These are phyloP conservation scores for Archaeoteleia sp. DNA, from an alignment of 2,888 invertebrate genomes.

Conservation along the genomic window DNA sequence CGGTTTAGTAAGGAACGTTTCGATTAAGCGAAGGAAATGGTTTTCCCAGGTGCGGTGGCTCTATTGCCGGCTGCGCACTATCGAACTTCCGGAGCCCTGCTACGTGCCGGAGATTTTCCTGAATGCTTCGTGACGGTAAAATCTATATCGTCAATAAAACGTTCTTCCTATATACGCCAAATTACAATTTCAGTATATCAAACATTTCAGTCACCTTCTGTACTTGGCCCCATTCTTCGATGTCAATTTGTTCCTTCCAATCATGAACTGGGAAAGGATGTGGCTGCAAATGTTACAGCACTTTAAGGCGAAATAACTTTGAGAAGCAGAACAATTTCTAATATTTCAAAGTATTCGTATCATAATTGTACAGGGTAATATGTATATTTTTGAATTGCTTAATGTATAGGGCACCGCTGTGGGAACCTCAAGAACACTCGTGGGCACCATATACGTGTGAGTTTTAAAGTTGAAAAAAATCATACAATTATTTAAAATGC, in stretches of 20 bases:
- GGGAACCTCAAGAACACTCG: no score
- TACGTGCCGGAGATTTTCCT: constrained; percentile 40
- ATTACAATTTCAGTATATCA: constrained; percentile 31
- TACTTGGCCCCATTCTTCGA: constrained; percentile 4
- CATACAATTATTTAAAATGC: no score
- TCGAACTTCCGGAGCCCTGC: constrained; percentile 58
- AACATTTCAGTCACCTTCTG: constrained; percentile 13
- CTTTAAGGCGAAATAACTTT: no score
- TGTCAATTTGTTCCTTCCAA: constrained; percentile 12
- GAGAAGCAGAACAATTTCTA: no score
- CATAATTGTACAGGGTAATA: no score
- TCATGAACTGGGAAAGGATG: no score
- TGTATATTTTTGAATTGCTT: no score
- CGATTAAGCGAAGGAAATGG: constrained; percentile 72
- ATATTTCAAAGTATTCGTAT: no score
- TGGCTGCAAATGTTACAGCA: no score
- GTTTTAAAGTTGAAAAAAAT: no score
- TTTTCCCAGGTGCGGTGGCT: constrained; percentile 68
- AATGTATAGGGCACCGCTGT: no score
- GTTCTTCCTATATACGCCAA: constrained; percentile 12
- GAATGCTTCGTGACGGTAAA: constrained; percentile 38
- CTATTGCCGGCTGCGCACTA: constrained; percentile 61
- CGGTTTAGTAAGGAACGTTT: constrained; percentile 62
- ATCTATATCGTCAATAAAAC: constrained; percentile 40
- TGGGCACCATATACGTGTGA: no score